phyloP scores from a whole-genome alignment of 2,113 vertebrate genomes.

The Carlito syrichta region DNA sequence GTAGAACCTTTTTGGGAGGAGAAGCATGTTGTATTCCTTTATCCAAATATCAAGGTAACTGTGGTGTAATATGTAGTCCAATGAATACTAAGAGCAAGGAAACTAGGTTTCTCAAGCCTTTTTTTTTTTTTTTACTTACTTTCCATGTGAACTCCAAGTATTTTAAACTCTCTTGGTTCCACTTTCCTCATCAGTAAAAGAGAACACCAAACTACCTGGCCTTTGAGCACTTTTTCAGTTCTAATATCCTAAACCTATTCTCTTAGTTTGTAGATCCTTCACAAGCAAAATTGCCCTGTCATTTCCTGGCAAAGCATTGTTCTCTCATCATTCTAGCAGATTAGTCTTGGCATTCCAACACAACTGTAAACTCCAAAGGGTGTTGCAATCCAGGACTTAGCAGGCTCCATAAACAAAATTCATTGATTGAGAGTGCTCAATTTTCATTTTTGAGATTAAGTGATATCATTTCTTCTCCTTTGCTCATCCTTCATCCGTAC shows the following conservation, averaged over 20 bases:
- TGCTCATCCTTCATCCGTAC: neutral
- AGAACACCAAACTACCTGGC: neutral
- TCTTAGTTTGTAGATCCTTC: neutral
- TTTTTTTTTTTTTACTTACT: neutral
- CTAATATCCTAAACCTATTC: neutral
- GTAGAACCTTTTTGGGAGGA: neutral
- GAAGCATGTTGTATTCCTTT: neutral
- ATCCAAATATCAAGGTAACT: neutral
- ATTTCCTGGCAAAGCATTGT: neutral
- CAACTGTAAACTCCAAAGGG: neutral
- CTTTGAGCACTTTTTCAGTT: neutral
- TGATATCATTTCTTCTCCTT: neutral
- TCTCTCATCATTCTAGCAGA: neutral
- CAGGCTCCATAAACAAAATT: neutral
- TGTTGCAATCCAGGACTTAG: neutral
- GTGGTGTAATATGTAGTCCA: neutral
- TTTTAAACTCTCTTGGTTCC: neutral
- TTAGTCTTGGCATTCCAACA: neutral
- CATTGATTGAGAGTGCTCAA: neutral
- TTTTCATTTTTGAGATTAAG: constrained; percentile 1
- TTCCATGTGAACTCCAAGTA: neutral
- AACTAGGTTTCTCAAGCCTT: neutral
- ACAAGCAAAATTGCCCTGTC: neutral
- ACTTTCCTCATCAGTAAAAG: neutral
- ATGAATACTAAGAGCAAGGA: neutral